These are phyloP conservation scores for Oligia latruncula DNA, from an alignment of 2,888 invertebrate genomes.

Conservation along the genomic window DNA sequence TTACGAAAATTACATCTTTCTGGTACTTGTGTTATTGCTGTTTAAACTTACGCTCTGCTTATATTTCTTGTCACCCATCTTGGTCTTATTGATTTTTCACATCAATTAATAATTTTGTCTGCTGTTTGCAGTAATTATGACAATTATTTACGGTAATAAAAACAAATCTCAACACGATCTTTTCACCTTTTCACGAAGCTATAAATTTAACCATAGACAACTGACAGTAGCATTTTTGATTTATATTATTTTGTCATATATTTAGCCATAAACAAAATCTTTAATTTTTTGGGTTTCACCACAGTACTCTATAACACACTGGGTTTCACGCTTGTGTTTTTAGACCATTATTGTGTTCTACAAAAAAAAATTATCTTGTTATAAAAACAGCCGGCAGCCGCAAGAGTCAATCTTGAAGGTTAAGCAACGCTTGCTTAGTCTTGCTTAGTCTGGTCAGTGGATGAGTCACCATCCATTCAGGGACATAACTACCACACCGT, in stretches of 20 bases:
- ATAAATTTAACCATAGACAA: not conserved
- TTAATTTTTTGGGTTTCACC: not conserved
- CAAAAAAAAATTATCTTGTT: too few species aligned
- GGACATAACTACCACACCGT: too few species aligned
- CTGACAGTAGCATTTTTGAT: not conserved
- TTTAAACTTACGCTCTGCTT: slow-evolving; percentile 84
- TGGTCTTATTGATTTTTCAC: slow-evolving; percentile 13
- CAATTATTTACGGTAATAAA: slow-evolving; percentile 12
- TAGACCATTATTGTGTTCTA: not conserved
- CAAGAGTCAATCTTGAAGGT: not conserved
- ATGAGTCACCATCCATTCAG: not conserved
- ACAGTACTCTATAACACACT: too few species aligned
- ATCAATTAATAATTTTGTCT: not conserved
- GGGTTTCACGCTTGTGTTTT: not conserved
- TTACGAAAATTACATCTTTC: not conserved
- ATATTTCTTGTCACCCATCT: slow-evolving; percentile 85
- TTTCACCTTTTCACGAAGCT: not conserved
- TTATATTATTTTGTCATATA: not conserved
- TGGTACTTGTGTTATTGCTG: not conserved
- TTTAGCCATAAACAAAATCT: not conserved
- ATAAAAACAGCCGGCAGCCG: not conserved
- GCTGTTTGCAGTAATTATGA: not conserved
- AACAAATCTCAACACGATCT: slow-evolving; percentile 10
- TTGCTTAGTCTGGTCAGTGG: too few species aligned
- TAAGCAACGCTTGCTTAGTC: not conserved